Evolutionary conservation across 2,888 invertebrate genomes (phyloP).

Genomic region (Catocala fraxini): DNA sequence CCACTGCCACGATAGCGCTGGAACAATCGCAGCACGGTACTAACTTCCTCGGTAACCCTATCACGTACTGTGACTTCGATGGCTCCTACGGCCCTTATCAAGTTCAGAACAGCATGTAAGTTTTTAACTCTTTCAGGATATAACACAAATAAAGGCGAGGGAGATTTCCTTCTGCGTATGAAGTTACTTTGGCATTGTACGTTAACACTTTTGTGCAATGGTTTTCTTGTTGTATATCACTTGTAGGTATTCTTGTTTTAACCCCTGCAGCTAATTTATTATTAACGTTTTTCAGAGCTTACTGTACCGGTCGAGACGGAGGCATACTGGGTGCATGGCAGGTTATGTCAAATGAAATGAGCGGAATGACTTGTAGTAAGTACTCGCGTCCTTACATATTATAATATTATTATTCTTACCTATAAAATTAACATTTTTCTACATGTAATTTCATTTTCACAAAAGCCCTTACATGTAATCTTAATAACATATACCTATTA

Average conservation of each 20-base stretch:
- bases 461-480: too few species aligned
- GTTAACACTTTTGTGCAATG: too few species aligned
- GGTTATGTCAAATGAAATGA: slow-evolving; percentile 66
- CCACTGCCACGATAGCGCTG: slow-evolving; percentile 79
- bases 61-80: slow-evolving; percentile 89
- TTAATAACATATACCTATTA: too few species aligned
- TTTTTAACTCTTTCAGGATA: slow-evolving; percentile 24
- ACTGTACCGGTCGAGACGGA: slow-evolving; percentile 89
- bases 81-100: slow-evolving; percentile 89
- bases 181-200: too few species aligned
- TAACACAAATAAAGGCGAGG: too few species aligned
- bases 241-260: too few species aligned
- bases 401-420: too few species aligned
- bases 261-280: neutral
- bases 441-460: too few species aligned
- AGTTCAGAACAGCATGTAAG: slow-evolving; percentile 87
- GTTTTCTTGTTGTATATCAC: too few species aligned
- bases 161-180: too few species aligned
- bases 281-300: slow-evolving; percentile 76
- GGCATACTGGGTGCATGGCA: slow-evolving; percentile 86
- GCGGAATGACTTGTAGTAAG: slow-evolving; percentile 89
- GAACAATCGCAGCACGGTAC: slow-evolving; percentile 89
- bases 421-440: too few species aligned
- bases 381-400: slow-evolving; percentile 39
- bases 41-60: slow-evolving; percentile 80